phyloP scores from a whole-genome alignment of 2,797 vertebrate species.

The Phrynocephalus forsythii region DNA sequence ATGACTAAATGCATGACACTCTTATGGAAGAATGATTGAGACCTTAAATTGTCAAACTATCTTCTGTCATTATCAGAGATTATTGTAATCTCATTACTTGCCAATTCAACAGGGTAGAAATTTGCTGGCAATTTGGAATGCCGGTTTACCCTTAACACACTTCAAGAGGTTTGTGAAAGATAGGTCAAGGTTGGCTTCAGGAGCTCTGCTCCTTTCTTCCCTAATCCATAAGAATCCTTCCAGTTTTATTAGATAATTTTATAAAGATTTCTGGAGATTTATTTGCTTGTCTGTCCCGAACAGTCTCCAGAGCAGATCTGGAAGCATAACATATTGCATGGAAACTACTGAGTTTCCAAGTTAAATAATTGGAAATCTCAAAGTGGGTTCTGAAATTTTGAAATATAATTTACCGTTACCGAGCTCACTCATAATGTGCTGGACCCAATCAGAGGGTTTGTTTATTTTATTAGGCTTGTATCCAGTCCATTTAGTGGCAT shows the following conservation, averaged over 20 bases:
- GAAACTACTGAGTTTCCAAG: too few species aligned
- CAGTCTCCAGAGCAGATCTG: too few species aligned
- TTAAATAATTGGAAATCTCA: too few species aligned
- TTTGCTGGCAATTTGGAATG: neutral
- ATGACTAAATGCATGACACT: slow-evolving; percentile 49
- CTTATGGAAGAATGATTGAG: slow-evolving; percentile 37
- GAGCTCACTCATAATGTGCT: too few species aligned
- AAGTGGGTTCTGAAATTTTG: too few species aligned
- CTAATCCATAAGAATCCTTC: neutral
- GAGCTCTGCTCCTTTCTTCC: neutral
- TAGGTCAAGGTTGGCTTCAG: neutral
- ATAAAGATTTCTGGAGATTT: too few species aligned
- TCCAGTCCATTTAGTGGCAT: too few species aligned
- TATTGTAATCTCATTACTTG: slow-evolving; percentile 50
- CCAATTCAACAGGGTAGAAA: slow-evolving; percentile 48
- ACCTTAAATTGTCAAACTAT: slow-evolving; percentile 37
- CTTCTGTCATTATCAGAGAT: slow-evolving; percentile 52
- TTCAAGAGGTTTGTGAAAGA: neutral
- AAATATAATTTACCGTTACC: too few species aligned
- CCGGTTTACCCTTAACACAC: neutral
- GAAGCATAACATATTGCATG: too few species aligned
- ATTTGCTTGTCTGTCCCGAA: too few species aligned
- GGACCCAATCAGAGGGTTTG: too few species aligned
- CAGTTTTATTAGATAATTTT: neutral
- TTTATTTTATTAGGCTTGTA: too few species aligned